Conservation (phyloP, 2,113 vertebrate species). For the Neodontobutis hainanensis region DNA sequence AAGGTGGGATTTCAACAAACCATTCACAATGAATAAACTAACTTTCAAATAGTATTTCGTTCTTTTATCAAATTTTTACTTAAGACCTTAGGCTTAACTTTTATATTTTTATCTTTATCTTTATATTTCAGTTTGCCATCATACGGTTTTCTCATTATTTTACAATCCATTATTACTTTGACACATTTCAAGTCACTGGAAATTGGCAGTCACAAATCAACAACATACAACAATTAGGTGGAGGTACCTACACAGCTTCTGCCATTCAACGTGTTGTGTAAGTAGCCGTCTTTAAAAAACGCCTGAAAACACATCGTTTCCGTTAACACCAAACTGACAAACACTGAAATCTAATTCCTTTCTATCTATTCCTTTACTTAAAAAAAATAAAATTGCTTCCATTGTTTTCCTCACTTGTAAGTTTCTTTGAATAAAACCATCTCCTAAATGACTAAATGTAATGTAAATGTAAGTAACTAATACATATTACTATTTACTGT, state of each 20-base stretch:
- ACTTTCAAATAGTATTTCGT: not conserved
- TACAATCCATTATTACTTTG: slow-evolving; percentile 25
- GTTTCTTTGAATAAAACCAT: too few species aligned
- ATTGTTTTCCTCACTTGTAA: too few species aligned
- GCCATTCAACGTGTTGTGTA: slow-evolving; percentile 69
- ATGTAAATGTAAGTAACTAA: too few species aligned
- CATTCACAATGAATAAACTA: not conserved
- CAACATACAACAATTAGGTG: rapidly evolving
- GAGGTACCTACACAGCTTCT: slow-evolving; percentile 21
- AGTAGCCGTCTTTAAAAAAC: too few species aligned
- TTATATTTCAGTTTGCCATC: slow-evolving; percentile 73
- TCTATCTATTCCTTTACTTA: too few species aligned
- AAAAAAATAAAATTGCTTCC: too few species aligned
- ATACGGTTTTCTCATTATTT: not conserved
- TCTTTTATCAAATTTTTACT: not conserved
- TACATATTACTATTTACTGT: too few species aligned
- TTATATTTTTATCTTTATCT: not conserved
- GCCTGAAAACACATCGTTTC: too few species aligned
- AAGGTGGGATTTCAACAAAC: slow-evolving; percentile 39
- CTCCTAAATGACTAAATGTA: too few species aligned
- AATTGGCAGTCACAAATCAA: not conserved
- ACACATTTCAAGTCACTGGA: not conserved
- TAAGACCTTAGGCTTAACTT: not conserved
- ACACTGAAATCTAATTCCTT: too few species aligned
- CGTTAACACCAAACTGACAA: too few species aligned